Percentiles rank a stretch among this genome's conserved stretches.
Evolutionary conservation across 1,140 invertebrate species (phyloP).

Genomic region (Leptinotarsa texana): DNA sequence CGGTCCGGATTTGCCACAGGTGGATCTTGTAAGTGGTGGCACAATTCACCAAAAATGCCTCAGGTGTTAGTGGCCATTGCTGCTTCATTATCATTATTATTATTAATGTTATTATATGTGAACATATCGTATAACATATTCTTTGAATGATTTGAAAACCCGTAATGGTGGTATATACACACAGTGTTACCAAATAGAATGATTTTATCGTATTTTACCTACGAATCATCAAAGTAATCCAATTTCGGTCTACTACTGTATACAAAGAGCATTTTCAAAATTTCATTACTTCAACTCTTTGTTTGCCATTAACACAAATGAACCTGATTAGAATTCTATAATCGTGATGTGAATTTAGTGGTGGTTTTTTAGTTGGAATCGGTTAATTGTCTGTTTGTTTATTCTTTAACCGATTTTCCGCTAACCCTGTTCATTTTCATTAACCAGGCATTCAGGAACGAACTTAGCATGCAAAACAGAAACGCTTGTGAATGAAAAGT

Average conservation of each 20-base stretch:
- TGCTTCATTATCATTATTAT: no score
- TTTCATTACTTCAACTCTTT: not conserved
- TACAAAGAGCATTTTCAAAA: not conserved
- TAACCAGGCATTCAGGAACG: not conserved
- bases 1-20: no score
- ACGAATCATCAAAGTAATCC: not conserved
- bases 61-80: no score
- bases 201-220: no score
- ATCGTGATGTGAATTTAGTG: not conserved
- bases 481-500: not conserved
- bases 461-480: not conserved
- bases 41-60: no score
- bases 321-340: not conserved
- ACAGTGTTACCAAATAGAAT: no score
- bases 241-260: not conserved
- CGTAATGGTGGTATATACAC: no score
- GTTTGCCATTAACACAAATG: not conserved
- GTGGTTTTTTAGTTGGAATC: conserved; percentile 1
- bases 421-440: not conserved
- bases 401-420: not conserved
- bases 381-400: not conserved
- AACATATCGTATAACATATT: no score
- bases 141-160: no score
- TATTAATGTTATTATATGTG: no score
- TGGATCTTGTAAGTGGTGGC: no score